Percentiles rank a stretch among this genome's conserved stretches.
These are phyloP conservation scores for Lampris megalopsis DNA, from an alignment of 2,113 vertebrate genomes.

Conservation along the genomic window DNA sequence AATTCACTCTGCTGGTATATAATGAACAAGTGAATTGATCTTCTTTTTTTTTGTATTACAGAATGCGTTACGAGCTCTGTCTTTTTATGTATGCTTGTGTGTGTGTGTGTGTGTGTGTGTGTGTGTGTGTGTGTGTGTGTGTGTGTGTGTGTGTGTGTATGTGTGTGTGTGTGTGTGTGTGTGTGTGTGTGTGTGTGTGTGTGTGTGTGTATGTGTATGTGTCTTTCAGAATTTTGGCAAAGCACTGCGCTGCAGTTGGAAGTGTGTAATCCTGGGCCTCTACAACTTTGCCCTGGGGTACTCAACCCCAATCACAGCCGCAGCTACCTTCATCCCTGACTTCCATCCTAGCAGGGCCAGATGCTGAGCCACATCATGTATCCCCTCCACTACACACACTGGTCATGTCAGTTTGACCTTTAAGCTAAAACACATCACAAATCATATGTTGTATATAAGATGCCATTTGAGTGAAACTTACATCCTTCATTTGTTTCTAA, in stretches of 20 bases:
- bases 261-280: slow-evolving; percentile 88
- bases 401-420: not conserved
- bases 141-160: not conserved
- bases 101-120: too few species aligned
- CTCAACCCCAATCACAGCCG: slow-evolving; percentile 82
- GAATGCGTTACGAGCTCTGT: too few species aligned
- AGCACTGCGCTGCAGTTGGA: slow-evolving; percentile 88
- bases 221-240: slow-evolving; percentile 89
- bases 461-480: not conserved
- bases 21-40: not conserved
- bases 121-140: too few species aligned
- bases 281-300: slow-evolving; percentile 89
- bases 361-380: not conserved
- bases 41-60: not conserved
- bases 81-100: too few species aligned
- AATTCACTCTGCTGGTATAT: not conserved
- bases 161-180: not conserved
- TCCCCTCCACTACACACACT: not conserved
- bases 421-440: too few species aligned
- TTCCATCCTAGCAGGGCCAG: slow-evolving; percentile 58
- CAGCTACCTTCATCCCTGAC: slow-evolving; percentile 81
- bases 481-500: too few species aligned
- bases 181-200: too few species aligned
- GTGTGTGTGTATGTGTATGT: slow-evolving; percentile 4
- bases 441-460: too few species aligned